These are phyloP conservation scores for Clupea harengus DNA, from an alignment of 2,113 vertebrate species.

Conservation along the genomic window DNA sequence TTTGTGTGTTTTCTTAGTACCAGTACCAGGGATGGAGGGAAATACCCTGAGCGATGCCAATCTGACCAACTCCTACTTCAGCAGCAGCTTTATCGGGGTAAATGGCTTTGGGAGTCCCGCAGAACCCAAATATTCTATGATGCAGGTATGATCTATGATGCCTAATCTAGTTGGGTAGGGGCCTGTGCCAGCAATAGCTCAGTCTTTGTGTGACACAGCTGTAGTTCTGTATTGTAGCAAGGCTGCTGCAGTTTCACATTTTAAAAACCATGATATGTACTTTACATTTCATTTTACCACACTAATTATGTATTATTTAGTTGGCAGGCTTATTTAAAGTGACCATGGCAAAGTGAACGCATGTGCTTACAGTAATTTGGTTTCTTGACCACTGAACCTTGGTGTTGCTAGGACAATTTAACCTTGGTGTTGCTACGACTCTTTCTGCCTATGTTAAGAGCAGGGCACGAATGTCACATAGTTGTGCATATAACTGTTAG, in stretches of 20 bases:
- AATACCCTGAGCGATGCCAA: constrained; percentile 84
- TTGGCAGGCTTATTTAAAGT: too few relatives aligned
- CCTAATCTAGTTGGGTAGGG: not conserved
- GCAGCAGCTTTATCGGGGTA: constrained; percentile 98
- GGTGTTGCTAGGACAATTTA: not conserved
- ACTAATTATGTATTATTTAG: too few relatives aligned
- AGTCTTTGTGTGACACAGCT: not conserved
- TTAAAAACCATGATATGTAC: not conserved
- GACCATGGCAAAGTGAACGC: not conserved
- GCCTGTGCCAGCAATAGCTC: not conserved
- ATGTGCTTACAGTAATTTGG: constrained; percentile 1
- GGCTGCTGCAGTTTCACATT: not conserved
- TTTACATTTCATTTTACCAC: too few relatives aligned
- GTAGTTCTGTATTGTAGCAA: not conserved
- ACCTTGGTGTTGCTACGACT: too few relatives aligned
- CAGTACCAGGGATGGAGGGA: constrained; percentile 93
- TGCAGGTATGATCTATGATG: constrained; percentile 81
- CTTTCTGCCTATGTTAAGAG: too few relatives aligned
- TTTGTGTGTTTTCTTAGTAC: constrained; percentile 36
- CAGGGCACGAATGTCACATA: not conserved
- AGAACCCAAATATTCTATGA: constrained; percentile 96
- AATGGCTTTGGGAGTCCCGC: constrained; percentile 97
- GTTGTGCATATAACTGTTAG: not conserved
- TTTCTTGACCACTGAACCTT: not conserved
- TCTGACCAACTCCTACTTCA: constrained; percentile 98